Percentiles rank a stretch among this genome's conserved stretches.
These are phyloP conservation scores for Hydractinia symbiolongicarpus DNA, from an alignment of 30 jellyfish, hydroid and myxozoan species.

Conservation along the genomic window DNA sequence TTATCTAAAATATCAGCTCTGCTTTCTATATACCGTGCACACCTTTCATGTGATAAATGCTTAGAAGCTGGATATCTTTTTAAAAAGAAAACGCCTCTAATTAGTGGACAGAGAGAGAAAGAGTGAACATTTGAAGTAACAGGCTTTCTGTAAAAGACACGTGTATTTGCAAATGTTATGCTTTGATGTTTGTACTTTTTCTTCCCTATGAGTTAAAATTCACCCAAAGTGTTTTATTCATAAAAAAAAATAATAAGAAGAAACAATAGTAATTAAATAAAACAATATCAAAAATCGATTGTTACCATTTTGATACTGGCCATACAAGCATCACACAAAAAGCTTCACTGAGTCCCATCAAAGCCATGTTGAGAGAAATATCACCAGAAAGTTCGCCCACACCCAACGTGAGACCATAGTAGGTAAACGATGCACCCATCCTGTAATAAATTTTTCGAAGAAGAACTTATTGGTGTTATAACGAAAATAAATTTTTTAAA, in stretches of 20 bases:
- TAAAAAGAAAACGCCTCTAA: no score
- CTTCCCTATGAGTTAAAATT: background rate
- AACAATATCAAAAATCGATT: background rate
- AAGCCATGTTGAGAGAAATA: conserved; percentile 21
- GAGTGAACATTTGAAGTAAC: no score
- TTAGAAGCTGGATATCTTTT: no score
- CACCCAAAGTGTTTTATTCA: background rate
- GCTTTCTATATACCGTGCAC: no score
- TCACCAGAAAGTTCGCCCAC: conserved; percentile 54
- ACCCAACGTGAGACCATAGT: conserved; percentile 57
- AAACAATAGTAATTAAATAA: background rate
- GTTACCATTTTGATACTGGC: conserved; percentile 31
- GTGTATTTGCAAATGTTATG: no score
- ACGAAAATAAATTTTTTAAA: no score
- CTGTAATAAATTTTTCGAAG: conserved; percentile 3
- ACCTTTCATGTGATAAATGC: no score
- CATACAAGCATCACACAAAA: conserved; percentile 11
- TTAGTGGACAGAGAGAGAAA: no score
- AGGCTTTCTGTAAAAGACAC: no score
- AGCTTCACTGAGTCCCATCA: conserved; percentile 37
- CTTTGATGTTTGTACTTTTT: background rate
- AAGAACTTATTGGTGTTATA: no score
- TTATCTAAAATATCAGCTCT: background rate
- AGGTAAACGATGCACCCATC: conserved; percentile 32
- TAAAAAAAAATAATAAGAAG: background rate